phyloP scores from a whole-genome alignment of 2,113 vertebrate species.

The Motacilla alba region DNA sequence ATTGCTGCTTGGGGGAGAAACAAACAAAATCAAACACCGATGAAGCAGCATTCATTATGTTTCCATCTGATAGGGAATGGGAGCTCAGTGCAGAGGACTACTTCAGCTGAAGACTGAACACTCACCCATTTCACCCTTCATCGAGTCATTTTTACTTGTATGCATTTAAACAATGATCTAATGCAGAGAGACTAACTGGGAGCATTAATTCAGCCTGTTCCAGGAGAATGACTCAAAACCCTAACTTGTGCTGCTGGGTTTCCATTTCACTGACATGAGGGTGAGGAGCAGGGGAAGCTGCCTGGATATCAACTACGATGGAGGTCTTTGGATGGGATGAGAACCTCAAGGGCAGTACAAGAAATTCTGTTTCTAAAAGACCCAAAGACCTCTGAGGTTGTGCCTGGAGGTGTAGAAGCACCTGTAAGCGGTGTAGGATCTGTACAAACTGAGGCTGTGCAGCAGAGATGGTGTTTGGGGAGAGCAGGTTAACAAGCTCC shows the following conservation, averaged over 20 bases:
- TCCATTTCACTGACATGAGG: neutral
- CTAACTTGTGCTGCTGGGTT: neutral
- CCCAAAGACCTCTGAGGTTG: neutral
- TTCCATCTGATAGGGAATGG: neutral
- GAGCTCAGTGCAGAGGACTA: neutral
- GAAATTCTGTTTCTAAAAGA: neutral
- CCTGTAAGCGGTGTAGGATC: neutral
- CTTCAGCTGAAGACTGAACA: neutral
- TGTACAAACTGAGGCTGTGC: neutral
- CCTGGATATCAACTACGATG: neutral
- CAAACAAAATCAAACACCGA: neutral
- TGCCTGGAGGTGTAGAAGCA: neutral
- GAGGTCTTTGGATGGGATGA: neutral
- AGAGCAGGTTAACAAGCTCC: neutral
- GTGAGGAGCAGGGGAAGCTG: neutral
- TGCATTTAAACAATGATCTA: constrained; percentile 23
- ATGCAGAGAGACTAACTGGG: neutral
- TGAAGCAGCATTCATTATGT: neutral
- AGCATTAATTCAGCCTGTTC: neutral
- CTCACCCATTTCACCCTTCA: neutral
- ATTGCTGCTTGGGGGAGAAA: constrained; percentile 24
- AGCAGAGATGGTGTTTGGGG: neutral
- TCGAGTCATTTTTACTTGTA: neutral
- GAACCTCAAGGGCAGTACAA: neutral
- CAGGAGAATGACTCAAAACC: neutral